Percentiles rank a stretch among this genome's conserved stretches.
Evolutionary conservation across 2,797 vertebrate species (phyloP).

Genomic region (Cetoscarus ocellatus): DNA sequence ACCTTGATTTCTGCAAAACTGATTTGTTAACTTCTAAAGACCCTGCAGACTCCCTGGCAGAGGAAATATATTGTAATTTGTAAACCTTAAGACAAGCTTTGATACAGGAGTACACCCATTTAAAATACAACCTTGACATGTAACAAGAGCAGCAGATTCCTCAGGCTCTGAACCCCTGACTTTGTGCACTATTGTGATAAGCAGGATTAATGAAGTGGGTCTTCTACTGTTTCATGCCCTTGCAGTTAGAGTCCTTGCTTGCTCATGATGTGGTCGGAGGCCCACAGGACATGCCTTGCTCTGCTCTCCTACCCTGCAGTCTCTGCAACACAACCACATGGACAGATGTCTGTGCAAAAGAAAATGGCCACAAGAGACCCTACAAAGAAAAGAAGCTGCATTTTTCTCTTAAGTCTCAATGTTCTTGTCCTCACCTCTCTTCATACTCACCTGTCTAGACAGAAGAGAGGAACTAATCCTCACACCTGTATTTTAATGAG

Average conservation of each 20-base stretch:
- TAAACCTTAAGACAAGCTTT: too few relatives aligned
- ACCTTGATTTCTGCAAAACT: too few relatives aligned
- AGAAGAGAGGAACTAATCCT: constrained; percentile 36
- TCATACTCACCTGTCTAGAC: constrained; percentile 23
- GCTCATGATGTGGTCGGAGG: constrained; percentile 65
- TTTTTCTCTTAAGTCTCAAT: too few relatives aligned
- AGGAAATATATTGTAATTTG: too few relatives aligned
- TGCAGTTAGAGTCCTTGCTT: constrained; percentile 61
- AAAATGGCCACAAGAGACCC: constrained; percentile 22
- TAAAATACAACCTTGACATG: too few relatives aligned
- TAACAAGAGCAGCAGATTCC: too few relatives aligned
- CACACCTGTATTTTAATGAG: constrained; percentile 32
- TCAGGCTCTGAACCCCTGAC: neutral
- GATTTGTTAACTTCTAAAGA: too few relatives aligned
- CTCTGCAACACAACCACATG: constrained; percentile 22
- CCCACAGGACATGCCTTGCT: constrained; percentile 59
- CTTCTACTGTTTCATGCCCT: constrained; percentile 74
- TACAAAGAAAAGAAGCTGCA: neutral
- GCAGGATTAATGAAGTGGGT: constrained; percentile 75
- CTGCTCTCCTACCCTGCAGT: constrained; percentile 28
- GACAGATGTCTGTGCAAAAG: constrained; percentile 35
- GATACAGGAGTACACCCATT: too few relatives aligned
- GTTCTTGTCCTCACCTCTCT: neutral
- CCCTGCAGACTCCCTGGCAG: too few relatives aligned
- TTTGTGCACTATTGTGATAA: constrained; percentile 45